Conservation (phyloP, 23 tunicate species). For the Botrylloides violaceus region DNA sequence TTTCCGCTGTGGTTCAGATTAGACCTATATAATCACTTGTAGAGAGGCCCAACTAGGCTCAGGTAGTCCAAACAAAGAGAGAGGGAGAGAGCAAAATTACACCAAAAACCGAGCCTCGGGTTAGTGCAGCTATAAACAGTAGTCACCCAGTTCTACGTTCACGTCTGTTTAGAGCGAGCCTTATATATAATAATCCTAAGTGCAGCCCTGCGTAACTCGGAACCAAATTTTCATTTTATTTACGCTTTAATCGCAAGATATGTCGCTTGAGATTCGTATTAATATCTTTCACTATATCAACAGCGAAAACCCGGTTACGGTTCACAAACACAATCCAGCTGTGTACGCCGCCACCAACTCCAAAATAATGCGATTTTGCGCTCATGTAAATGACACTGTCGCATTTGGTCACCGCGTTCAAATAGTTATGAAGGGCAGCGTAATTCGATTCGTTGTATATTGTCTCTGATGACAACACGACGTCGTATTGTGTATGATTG, state of each 20-base stretch:
- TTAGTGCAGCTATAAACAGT: too few species aligned
- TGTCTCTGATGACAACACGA: constrained; percentile 67
- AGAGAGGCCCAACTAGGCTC: too few species aligned
- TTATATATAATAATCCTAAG: too few species aligned
- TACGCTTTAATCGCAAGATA: constrained; percentile 32
- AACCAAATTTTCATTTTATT: too few species aligned
- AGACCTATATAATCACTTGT: too few species aligned
- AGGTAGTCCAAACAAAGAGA: too few species aligned
- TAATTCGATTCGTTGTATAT: constrained; percentile 38
- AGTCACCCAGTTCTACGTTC: too few species aligned
- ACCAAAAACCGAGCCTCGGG: too few species aligned
- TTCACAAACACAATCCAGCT: constrained; percentile 50
- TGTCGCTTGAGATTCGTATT: constrained; percentile 39
- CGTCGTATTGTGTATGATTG: constrained; percentile 38
- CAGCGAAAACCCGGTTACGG: constrained; percentile 15
- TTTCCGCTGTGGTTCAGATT: too few species aligned
- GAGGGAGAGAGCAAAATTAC: too few species aligned
- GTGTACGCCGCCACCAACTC: constrained; percentile 71
- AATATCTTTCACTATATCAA: constrained; percentile 11
- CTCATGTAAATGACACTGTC: constrained; percentile 47
- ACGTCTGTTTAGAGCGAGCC: too few species aligned
- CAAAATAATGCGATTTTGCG: constrained; percentile 73
- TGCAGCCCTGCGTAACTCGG: too few species aligned
- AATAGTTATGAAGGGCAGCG: constrained; percentile 20
- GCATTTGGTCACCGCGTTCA: not conserved